Evolutionary conservation across 2,797 vertebrate species (phyloP).

Genomic region (Dermochelys coriacea): DNA sequence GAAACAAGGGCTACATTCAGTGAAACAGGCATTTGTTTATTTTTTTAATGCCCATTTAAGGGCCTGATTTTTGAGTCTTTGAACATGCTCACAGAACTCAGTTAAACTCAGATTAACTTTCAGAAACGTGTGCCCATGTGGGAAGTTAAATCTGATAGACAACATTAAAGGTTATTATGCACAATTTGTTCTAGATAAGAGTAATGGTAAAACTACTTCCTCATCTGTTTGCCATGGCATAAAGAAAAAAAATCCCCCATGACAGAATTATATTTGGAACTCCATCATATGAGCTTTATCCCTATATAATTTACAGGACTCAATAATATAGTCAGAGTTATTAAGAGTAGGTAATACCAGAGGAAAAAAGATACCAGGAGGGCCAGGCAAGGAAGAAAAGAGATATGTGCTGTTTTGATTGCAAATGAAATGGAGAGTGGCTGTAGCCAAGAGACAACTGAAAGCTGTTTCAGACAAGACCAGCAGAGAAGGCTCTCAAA

Average conservation of each 20-base stretch:
- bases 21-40: slow-evolving; percentile 19
- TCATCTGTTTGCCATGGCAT: not conserved
- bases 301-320: slow-evolving; percentile 21
- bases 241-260: slow-evolving; percentile 14
- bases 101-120: slow-evolving; percentile 47
- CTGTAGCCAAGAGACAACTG: not conserved
- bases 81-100: slow-evolving; percentile 50
- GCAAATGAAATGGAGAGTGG: not conserved
- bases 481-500: not conserved
- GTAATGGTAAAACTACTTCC: slow-evolving; percentile 66
- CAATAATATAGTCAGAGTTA: slow-evolving; percentile 45
- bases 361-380: slow-evolving; percentile 31
- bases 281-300: slow-evolving; percentile 35
- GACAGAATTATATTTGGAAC: slow-evolving; percentile 43
- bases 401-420: not conserved
- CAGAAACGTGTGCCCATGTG: slow-evolving; percentile 18
- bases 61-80: slow-evolving; percentile 63
- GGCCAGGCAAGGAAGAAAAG: slow-evolving; percentile 33
- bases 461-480: not conserved
- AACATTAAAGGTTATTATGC: slow-evolving; percentile 69
- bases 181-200: slow-evolving; percentile 78
- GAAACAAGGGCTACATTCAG: slow-evolving; percentile 79
- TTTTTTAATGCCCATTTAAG: slow-evolving; percentile 71
- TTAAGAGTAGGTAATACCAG: slow-evolving; percentile 69
- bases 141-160: slow-evolving; percentile 67